A percentile compares a stretch with the other conserved stretches of the same genome.
These are phyloP conservation scores for Furcifer pardalis DNA, from an alignment of 2,797 vertebrate genomes.

Conservation along the genomic window DNA sequence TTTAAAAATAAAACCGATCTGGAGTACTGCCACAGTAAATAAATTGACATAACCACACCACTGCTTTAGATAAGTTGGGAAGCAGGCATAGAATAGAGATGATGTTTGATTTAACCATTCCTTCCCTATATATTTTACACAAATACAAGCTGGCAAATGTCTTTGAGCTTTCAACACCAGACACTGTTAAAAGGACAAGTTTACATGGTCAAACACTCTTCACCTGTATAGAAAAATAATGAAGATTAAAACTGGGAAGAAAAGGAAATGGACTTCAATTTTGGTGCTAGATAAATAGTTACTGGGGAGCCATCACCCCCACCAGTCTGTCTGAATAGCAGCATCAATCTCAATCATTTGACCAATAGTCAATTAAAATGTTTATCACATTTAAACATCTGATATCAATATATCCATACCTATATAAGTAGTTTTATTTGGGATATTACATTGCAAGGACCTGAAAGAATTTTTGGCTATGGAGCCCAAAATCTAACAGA, in stretches of 20 bases:
- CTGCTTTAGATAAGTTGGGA: neutral
- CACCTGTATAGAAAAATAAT: neutral
- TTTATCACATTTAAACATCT: neutral
- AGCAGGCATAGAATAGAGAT: neutral
- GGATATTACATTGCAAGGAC: neutral
- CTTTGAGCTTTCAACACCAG: neutral
- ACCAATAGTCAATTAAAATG: neutral
- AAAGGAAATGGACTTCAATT: neutral
- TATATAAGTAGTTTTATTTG: neutral
- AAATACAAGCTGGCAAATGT: neutral
- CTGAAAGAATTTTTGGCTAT: neutral
- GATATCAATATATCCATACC: neutral
- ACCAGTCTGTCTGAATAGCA: neutral
- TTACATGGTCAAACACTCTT: too few species aligned
- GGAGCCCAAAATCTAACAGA: too few species aligned
- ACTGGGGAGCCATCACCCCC: neutral
- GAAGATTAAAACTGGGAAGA: neutral
- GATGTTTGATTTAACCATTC: neutral
- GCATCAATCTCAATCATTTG: neutral
- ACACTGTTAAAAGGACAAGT: neutral
- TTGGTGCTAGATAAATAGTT: neutral
- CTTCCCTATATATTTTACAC: neutral
- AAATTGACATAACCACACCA: too few species aligned
- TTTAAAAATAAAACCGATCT: neutral
- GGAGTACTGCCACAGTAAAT: neutral